Conservation (phyloP, 1,140 invertebrate species). For the Drosophila suzukii region DNA sequence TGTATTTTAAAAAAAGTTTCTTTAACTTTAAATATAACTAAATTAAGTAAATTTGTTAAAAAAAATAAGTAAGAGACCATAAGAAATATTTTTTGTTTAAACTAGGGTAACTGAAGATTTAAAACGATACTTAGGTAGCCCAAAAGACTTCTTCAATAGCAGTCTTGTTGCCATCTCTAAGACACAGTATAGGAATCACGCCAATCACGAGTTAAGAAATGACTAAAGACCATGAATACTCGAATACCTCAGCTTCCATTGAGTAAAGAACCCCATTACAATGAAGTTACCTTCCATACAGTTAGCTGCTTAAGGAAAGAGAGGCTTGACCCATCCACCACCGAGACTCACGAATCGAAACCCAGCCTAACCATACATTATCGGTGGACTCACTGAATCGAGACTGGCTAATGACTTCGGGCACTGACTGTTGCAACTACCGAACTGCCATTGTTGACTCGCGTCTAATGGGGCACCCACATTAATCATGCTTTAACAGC, state of each 20-base stretch:
- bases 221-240: background rate
- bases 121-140: too few species aligned
- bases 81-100: too few species aligned
- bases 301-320: background rate
- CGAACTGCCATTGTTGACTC: slow-evolving; percentile 61
- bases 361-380: slow-evolving; percentile 9
- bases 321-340: slow-evolving; percentile 1
- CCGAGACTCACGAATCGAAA: slow-evolving; percentile 5
- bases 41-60: too few species aligned
- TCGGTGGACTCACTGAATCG: slow-evolving; percentile 32
- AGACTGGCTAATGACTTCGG: slow-evolving; percentile 62
- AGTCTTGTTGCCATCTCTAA: too few species aligned
- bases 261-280: background rate
- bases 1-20: too few species aligned
- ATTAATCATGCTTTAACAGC: slow-evolving; percentile 77
- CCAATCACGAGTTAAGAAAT: background rate
- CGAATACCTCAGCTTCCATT: background rate
- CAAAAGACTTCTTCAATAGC: background rate
- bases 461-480: slow-evolving; percentile 64
- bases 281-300: background rate
- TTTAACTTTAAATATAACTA: too few species aligned
- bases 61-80: too few species aligned
- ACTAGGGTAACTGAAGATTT: too few species aligned
- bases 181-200: too few species aligned
- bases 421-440: slow-evolving; percentile 70